Base-by-base conservation (phyloP, 2,797 vertebrate species). In the Esox lucius region DNA sequence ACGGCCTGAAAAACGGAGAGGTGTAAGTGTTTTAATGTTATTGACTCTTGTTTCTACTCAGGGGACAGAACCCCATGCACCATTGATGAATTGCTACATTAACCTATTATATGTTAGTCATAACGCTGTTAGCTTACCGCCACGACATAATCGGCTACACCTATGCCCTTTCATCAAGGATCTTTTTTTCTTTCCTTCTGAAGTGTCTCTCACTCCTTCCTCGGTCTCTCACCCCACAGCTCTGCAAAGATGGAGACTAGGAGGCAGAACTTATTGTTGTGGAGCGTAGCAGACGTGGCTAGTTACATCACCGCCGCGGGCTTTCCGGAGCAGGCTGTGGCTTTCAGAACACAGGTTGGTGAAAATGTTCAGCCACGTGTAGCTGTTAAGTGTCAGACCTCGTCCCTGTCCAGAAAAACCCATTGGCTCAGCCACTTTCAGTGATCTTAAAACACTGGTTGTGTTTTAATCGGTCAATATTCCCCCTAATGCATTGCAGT, bases 251-350 rank as follows among this genome's bases (percentile, higher is more conserved):
- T 90, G 73, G 95, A 94, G 85, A 95, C 93, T 75, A 86, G 89
- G 81, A 84, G 83, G 73, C 91, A 94, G 48, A 96, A 97, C 86
- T 90, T 96, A 1, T 91, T 96, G 87, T 94, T 94, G 81, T 97
- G 96, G 96, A 95, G 91, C 0, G 96, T 97, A 79, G 92, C 93
- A 75, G 96, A 97, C 11, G 96, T 97, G 74, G 95, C 93, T 61
- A 94, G 94, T 79, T 97, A 97, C 89, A 96, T 97, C 89, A 95
- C 94, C 0, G 92, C 94, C 66, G 96, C 94, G 1, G 96, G 96
- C 13, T 97, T 97, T 80, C 95, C 95, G 0, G 96, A 97, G 82
- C 96, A 97, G 86, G 96, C 96, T 0, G 78, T 92, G 24, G 96
- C 96, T 12, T 97, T 97, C 84, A 92, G 94, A 80, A 93, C 95